Conservation (phyloP, 2,888 invertebrate genomes). For the Bombyx huttoni region DNA sequence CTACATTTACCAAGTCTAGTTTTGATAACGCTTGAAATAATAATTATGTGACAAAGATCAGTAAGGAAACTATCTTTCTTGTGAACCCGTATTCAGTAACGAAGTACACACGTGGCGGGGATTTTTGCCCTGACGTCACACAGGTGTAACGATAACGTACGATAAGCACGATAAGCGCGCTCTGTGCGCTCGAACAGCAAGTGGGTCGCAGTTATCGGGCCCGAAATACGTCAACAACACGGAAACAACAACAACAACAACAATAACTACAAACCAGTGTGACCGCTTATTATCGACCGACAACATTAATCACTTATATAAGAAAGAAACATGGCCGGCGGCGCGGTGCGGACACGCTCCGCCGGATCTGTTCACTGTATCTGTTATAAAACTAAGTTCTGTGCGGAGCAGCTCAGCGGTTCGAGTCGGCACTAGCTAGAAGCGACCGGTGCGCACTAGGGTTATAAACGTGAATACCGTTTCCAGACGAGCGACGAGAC, state of each 20-base stretch:
- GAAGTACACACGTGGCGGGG: background rate
- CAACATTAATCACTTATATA: slow-evolving; percentile 17
- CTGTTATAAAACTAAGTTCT: too few relatives aligned
- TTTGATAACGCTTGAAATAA: too few relatives aligned
- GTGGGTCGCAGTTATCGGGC: slow-evolving; percentile 2
- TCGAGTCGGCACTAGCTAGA: background rate
- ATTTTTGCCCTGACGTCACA: slow-evolving; percentile 31
- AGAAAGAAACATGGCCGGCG: slow-evolving; percentile 14
- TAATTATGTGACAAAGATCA: too few relatives aligned
- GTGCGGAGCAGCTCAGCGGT: background rate
- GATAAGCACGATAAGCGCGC: slow-evolving; percentile 25
- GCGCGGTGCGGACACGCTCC: slow-evolving; percentile 1
- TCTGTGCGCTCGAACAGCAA: slow-evolving; percentile 1
- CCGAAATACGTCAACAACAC: slow-evolving; percentile 6
- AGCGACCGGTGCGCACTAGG: background rate
- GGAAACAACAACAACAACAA: slow-evolving; percentile 16
- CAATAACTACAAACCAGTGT: slow-evolving; percentile 16
- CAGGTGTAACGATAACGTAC: slow-evolving; percentile 41
- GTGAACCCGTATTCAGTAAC: too few relatives aligned
- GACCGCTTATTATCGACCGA: slow-evolving; percentile 11
- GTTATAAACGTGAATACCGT: background rate
- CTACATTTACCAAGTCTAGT: too few relatives aligned
- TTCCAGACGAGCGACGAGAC: background rate
- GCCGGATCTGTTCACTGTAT: background rate
- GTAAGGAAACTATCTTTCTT: too few relatives aligned